These are phyloP conservation scores for Hyposoter didymator DNA, from an alignment of 2,888 invertebrate species.

Conservation along the genomic window DNA sequence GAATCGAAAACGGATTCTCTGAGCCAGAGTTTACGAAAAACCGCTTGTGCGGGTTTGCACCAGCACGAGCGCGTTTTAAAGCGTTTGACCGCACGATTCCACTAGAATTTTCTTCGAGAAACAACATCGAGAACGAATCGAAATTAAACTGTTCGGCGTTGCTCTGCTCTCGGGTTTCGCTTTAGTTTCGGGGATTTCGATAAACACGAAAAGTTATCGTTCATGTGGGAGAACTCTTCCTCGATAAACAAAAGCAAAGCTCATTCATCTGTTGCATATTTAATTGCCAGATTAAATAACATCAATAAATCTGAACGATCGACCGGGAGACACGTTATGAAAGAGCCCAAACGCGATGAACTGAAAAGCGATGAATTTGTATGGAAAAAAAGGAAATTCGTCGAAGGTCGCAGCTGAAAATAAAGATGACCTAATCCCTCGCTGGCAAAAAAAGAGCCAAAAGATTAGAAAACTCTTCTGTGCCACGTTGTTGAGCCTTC, in stretches of 20 bases:
- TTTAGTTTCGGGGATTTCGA: background rate
- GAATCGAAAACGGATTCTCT: too few relatives aligned
- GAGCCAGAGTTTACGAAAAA: too few relatives aligned
- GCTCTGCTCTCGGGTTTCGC: background rate
- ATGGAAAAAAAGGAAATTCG: constrained; percentile 16
- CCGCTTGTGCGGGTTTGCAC: too few relatives aligned
- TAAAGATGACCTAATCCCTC: constrained; percentile 52
- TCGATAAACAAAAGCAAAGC: background rate
- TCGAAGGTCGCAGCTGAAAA: constrained; percentile 58
- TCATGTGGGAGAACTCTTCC: background rate
- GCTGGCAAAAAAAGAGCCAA: background rate
- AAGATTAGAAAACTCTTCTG: constrained; percentile 4
- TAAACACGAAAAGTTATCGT: background rate
- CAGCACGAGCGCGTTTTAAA: too few relatives aligned
- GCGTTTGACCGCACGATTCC: background rate
- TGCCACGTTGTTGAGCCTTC: background rate
- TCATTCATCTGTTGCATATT: background rate
- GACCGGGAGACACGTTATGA: background rate
- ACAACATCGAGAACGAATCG: background rate
- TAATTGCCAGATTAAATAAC: background rate
- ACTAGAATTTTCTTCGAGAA: background rate
- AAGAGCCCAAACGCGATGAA: background rate
- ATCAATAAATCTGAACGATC: constrained; percentile 19
- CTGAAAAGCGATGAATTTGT: constrained; percentile 31
- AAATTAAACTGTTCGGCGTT: background rate